Conservation (phyloP, 2,797 vertebrate genomes). For the Acridotheres tristis region DNA sequence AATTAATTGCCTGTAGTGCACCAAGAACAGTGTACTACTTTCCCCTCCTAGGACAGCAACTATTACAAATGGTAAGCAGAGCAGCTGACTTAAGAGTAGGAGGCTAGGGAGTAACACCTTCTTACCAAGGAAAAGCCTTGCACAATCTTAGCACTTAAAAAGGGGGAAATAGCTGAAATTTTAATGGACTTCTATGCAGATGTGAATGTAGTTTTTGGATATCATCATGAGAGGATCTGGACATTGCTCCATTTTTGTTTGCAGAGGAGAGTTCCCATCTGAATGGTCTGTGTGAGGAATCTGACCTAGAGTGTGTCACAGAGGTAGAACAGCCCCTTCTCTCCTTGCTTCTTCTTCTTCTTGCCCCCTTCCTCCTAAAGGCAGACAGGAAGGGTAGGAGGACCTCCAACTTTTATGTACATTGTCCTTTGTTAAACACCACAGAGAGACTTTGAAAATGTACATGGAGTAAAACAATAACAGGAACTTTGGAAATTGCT, state of each 20-base stretch:
- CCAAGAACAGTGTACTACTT: neutral
- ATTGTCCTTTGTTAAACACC: neutral
- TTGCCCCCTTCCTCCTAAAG: neutral
- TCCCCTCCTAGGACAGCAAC: neutral
- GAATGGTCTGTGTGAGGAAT: neutral
- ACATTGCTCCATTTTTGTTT: neutral
- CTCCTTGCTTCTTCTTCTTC: neutral
- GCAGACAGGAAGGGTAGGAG: neutral
- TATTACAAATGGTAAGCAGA: neutral
- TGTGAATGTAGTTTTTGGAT: neutral
- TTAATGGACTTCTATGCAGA: neutral
- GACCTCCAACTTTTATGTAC: neutral
- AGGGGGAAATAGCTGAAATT: neutral
- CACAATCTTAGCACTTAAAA: neutral
- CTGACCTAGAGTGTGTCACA: neutral
- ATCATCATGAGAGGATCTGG: neutral
- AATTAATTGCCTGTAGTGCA: neutral
- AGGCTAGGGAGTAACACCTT: neutral
- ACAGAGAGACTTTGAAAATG: neutral
- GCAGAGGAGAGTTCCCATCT: neutral
- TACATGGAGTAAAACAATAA: neutral
- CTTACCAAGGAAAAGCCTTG: neutral
- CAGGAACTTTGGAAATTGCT: neutral
- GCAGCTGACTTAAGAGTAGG: neutral
- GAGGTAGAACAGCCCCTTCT: neutral